phyloP scores from a whole-genome alignment of 2,113 vertebrate species.

The Podocnemis expansa region DNA sequence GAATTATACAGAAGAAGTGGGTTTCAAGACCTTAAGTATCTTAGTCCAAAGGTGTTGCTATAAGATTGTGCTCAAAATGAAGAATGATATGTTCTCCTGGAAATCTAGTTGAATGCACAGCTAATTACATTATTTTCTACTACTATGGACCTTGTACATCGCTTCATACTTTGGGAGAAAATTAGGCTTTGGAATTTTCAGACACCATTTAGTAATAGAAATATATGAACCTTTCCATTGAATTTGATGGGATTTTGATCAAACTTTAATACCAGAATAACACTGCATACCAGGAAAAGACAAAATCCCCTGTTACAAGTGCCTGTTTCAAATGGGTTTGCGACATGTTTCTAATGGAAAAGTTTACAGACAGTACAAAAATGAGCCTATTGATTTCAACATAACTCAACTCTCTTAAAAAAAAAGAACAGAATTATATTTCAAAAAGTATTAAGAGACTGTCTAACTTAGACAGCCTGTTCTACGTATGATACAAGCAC shows the following conservation, averaged over 20 bases:
- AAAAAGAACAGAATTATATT: background rate
- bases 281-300: background rate
- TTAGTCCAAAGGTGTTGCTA: background rate
- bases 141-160: background rate
- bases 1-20: background rate
- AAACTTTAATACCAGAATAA: background rate
- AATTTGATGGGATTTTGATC: background rate
- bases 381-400: background rate
- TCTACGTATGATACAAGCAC: background rate
- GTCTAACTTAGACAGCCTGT: background rate
- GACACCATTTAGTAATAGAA: background rate
- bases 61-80: background rate
- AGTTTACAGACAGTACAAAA: background rate
- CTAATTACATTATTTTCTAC: background rate
- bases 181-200: accelerated
- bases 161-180: background rate
- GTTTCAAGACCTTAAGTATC: background rate
- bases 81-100: background rate
- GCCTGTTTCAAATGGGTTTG: background rate
- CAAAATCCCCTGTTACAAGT: background rate
- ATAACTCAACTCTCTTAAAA: accelerated
- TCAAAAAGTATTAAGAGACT: background rate
- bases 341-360: background rate
- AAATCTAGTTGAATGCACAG: background rate
- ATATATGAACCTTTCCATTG: accelerated